Conservation (phyloP, 35 echinoderm and acorn worm genomes). For the Patiria miniata region DNA sequence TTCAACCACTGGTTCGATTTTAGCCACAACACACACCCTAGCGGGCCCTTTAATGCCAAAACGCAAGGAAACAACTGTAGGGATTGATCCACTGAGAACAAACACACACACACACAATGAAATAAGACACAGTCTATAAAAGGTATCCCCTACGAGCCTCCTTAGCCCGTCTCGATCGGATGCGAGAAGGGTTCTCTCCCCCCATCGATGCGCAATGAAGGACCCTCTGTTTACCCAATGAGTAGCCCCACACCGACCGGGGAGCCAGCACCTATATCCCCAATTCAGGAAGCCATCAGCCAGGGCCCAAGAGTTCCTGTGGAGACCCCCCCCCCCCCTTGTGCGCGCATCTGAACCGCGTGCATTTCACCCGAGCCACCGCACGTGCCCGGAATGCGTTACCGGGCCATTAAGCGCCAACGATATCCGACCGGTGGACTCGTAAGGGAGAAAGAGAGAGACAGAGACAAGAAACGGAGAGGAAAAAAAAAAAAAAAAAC, state of each 20-base stretch:
- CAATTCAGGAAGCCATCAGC: slow-evolving; percentile 21
- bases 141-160: not conserved
- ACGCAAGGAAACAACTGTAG: slow-evolving; percentile 1
- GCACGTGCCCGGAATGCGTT: slow-evolving; percentile 23
- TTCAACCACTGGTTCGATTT: too few relatives aligned
- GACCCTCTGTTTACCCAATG: slow-evolving; percentile 19
- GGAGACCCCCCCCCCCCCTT: too few relatives aligned
- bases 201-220: slow-evolving; percentile 11
- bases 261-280: not conserved
- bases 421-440: slow-evolving; percentile 16
- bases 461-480: too few relatives aligned
- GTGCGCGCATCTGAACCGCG: not conserved
- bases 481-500: too few relatives aligned
- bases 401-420: slow-evolving; percentile 1
- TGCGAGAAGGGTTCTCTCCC: not conserved
- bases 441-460: too few relatives aligned
- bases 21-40: not conserved
- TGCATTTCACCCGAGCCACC: slow-evolving; percentile 20
- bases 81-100: not conserved
- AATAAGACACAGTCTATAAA: slow-evolving; percentile 4
- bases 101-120: slow-evolving; percentile 23
- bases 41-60: not conserved
- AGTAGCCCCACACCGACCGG: not conserved
- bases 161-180: slow-evolving; percentile 9
- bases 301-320: slow-evolving; percentile 11